A percentile compares a stretch with the other conserved stretches of the same genome.
phyloP scores from a whole-genome alignment of 2,113 vertebrate species.

The Planiliza haematocheilus region DNA sequence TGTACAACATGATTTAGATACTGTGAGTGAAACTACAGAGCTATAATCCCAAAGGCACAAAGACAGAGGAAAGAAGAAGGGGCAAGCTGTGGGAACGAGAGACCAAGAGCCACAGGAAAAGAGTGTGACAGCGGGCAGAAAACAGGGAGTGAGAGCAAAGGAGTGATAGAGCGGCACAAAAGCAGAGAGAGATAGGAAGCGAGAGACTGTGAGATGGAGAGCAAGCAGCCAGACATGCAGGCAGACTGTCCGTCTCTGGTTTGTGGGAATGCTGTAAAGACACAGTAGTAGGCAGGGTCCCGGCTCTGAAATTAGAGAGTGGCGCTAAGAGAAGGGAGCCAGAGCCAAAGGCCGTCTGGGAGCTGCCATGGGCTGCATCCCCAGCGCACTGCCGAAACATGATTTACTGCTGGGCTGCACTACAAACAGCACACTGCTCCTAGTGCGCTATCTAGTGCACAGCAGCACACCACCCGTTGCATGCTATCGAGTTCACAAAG shows the following conservation, averaged over 20 bases:
- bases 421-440: conserved; percentile 57
- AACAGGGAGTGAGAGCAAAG: conserved; percentile 49
- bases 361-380: conserved; percentile 78
- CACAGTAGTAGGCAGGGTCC: conserved; percentile 78
- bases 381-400: conserved; percentile 65
- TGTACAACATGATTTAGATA: conserved; percentile 75
- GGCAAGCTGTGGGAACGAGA: conserved; percentile 45
- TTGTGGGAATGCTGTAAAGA: conserved; percentile 81
- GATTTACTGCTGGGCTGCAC: conserved; percentile 73
- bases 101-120: conserved; percentile 46
- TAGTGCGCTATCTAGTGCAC: conserved; percentile 51
- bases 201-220: conserved; percentile 53
- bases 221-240: conserved; percentile 72
- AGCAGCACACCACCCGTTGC: conserved; percentile 42
- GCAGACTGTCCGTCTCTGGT: conserved; percentile 81
- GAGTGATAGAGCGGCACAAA: conserved; percentile 53
- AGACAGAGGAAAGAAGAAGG: conserved; percentile 52
- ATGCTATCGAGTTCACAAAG: conserved; percentile 60
- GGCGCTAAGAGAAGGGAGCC: conserved; percentile 75
- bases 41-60: conserved; percentile 70
- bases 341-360: conserved; percentile 76
- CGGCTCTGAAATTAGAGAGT: conserved; percentile 81
- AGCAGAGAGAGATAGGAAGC: conserved; percentile 47
- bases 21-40: conserved; percentile 71
- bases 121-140: conserved; percentile 49